Evolutionary conservation across 2,888 invertebrate genomes (phyloP).

Genomic region (Pristionchus mayeri): DNA sequence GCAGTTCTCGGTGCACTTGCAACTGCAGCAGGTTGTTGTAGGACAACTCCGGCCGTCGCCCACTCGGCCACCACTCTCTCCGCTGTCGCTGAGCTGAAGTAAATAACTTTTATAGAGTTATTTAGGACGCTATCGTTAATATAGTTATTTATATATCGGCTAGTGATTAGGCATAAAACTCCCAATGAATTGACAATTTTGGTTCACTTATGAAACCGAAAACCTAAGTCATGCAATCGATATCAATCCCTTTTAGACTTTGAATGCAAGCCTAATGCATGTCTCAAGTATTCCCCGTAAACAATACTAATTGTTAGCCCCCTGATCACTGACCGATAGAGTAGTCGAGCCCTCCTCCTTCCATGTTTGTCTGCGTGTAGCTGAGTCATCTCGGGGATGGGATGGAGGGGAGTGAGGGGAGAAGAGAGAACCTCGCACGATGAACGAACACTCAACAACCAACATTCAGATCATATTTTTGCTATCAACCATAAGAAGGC

Average conservation of each 20-base stretch:
- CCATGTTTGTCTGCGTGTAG: conserved; percentile 57
- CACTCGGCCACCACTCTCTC: conserved; percentile 56
- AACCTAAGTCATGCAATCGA: no score
- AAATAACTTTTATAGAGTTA: no score
- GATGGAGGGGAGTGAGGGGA: conserved; percentile 53
- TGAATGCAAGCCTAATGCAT: no score
- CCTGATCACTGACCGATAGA: conserved; percentile 54
- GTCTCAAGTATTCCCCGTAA: no score
- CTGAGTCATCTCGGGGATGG: conserved; percentile 67
- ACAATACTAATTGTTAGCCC: no score
- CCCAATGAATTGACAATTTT: no score
- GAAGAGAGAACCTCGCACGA: conserved; percentile 21
- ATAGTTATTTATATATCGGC: no score
- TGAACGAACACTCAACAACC: conserved; percentile 4
- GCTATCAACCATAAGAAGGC: neutral
- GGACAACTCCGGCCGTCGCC: conserved; percentile 43
- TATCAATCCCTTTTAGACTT: no score
- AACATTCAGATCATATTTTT: no score
- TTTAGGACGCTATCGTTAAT: no score
- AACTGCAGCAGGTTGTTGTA: neutral
- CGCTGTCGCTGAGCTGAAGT: conserved; percentile 54
- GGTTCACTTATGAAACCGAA: no score
- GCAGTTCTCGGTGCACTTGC: neutral
- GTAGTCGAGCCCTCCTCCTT: conserved; percentile 52
- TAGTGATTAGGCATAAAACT: no score